Evolutionary conservation across 2,113 vertebrate genomes (phyloP).

Genomic region (Pteropus alecto): DNA sequence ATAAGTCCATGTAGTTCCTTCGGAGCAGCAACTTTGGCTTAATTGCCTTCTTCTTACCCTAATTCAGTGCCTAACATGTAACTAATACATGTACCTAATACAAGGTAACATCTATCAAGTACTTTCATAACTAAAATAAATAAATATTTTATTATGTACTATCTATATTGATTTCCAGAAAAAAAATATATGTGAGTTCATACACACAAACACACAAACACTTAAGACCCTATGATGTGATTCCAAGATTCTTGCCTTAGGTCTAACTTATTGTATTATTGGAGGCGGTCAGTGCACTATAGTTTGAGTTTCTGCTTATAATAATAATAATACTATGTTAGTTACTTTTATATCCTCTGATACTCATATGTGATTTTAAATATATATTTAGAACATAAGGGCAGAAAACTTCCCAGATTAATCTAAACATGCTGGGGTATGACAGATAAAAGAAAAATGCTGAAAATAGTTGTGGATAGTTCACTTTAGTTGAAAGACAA

Average conservation of each 20-base stretch:
- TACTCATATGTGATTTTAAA: not conserved
- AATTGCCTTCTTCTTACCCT: not conserved
- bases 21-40: not conserved
- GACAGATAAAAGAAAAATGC: not conserved
- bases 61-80: not conserved
- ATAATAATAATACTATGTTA: not conserved
- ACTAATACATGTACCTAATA: too few species aligned
- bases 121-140: not conserved
- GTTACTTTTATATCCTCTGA: not conserved
- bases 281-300: not conserved
- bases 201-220: not conserved
- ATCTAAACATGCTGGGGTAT: not conserved
- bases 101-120: not conserved
- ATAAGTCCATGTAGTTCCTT: not conserved
- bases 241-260: not conserved
- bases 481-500: not conserved
- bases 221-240: not conserved
- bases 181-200: not conserved
- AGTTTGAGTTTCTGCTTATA: not conserved
- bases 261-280: not conserved
- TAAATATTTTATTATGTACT: not conserved
- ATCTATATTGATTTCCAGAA: not conserved
- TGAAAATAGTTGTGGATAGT: not conserved
- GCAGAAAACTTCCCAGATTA: not conserved
- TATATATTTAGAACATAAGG: not conserved